These are phyloP conservation scores for Thamnaconus septentrionalis DNA, from an alignment of 2,113 vertebrate species.

Conservation along the genomic window DNA sequence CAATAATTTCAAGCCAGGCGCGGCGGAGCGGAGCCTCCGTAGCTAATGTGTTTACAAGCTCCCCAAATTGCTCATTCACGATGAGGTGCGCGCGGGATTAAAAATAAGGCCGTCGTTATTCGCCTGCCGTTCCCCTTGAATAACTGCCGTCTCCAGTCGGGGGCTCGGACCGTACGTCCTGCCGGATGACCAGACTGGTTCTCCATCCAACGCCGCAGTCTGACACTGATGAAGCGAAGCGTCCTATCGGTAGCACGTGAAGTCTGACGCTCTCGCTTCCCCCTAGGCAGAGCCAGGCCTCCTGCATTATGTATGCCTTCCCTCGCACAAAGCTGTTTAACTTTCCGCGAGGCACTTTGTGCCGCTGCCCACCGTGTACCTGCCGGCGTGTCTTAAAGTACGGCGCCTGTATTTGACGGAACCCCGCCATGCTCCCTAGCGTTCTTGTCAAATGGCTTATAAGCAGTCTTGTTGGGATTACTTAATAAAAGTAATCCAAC, in stretches of 20 bases:
- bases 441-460: too few species aligned
- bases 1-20: constrained; percentile 50
- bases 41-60: constrained; percentile 60
- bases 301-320: constrained; percentile 1
- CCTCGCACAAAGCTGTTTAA: constrained; percentile 9
- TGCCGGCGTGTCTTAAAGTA: constrained; percentile 12
- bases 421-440: neutral
- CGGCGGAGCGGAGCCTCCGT: constrained; percentile 42
- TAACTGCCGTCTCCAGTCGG: constrained; percentile 7
- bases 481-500: too few species aligned
- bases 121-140: too few species aligned
- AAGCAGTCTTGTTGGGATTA: too few species aligned
- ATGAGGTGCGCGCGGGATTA: constrained; percentile 9
- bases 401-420: constrained; percentile 26
- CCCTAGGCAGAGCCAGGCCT: neutral
- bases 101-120: too few species aligned
- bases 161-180: too few species aligned
- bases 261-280: neutral
- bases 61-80: constrained; percentile 35
- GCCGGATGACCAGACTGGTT: too few species aligned
- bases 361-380: constrained; percentile 12
- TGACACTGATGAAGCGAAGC: too few species aligned
- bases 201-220: too few species aligned
- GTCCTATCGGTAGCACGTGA: too few species aligned
- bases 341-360: neutral